Conservation (phyloP, 2,113 vertebrate genomes). For the Dromaius novaehollandiae region DNA sequence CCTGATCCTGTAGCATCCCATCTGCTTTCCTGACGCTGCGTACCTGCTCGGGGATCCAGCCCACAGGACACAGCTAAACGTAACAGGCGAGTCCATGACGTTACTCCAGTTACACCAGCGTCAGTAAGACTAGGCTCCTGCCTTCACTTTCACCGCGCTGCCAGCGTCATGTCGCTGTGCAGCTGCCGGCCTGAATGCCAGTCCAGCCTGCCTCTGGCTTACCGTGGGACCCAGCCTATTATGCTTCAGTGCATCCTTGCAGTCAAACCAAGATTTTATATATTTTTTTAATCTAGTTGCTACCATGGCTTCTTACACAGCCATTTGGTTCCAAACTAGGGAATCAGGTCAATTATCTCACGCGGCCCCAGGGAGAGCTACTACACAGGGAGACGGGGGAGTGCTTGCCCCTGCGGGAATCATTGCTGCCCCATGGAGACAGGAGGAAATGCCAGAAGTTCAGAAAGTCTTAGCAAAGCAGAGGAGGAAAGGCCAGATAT, state of each 20-base stretch:
- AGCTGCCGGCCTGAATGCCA: background rate
- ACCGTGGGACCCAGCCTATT: background rate
- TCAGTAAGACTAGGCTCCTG: background rate
- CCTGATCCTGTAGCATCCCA: background rate
- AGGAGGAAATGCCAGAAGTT: background rate
- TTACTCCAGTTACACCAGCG: background rate
- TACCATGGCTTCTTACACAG: constrained; percentile 27
- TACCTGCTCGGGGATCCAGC: background rate
- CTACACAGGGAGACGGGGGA: background rate
- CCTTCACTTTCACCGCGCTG: background rate
- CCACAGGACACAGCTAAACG: background rate
- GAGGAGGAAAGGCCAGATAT: background rate
- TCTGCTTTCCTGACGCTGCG: background rate
- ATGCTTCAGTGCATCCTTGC: background rate
- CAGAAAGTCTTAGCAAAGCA: background rate
- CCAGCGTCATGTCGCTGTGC: background rate
- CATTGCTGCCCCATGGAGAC: background rate
- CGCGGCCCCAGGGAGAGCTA: background rate
- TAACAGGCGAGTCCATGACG: background rate
- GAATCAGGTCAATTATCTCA: background rate
- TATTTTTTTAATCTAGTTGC: constrained; percentile 48
- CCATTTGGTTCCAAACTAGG: background rate
- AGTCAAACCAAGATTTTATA: constrained; percentile 2
- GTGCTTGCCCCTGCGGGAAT: background rate
- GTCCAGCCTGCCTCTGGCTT: background rate